These are phyloP conservation scores for Albula glossodonta DNA, from an alignment of 2,113 vertebrate genomes.

Conservation along the genomic window DNA sequence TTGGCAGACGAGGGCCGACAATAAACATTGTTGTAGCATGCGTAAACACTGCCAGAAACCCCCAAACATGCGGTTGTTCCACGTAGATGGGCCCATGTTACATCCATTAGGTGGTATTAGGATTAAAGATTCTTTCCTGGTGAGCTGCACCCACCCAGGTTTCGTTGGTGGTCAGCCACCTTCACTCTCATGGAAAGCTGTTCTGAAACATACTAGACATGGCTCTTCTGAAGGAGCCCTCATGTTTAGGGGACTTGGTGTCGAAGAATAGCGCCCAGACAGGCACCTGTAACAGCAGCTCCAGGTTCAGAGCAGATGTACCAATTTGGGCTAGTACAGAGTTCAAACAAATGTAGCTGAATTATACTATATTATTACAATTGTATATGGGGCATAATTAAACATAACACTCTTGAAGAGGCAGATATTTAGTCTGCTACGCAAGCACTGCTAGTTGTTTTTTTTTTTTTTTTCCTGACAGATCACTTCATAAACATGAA, in stretches of 20 bases:
- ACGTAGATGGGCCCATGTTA: not conserved
- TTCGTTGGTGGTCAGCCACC: not conserved
- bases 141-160: not conserved
- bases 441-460: no score
- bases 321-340: no score
- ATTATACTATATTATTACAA: no score
- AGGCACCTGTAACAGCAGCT: not conserved
- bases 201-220: not conserved
- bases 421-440: no score
- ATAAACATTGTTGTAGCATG: not conserved
- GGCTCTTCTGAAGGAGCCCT: not conserved
- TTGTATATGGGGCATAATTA: no score
- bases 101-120: not conserved
- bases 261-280: not conserved
- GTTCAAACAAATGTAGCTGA: no score
- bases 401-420: no score
- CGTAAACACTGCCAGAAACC: not conserved
- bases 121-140: slow-evolving; percentile 9
- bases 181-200: not conserved
- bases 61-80: not conserved
- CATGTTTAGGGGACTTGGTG: not conserved
- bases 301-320: no score
- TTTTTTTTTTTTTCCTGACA: no score
- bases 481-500: no score
- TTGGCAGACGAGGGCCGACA: not conserved